These are phyloP conservation scores for Loripinus fragilis DNA, from an alignment of 2,888 invertebrate genomes.

Conservation along the genomic window DNA sequence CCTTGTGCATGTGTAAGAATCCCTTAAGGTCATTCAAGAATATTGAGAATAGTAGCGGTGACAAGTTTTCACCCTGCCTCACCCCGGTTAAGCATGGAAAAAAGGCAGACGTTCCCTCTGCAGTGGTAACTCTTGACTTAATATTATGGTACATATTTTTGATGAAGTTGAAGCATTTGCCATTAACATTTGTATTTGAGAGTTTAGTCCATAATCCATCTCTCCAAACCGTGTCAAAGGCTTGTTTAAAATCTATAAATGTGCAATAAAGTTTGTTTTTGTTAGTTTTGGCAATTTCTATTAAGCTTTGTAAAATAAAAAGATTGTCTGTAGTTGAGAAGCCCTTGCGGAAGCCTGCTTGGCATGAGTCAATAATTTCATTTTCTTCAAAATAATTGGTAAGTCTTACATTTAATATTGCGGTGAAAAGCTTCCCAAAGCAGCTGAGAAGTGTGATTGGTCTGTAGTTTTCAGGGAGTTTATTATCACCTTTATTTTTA, in stretches of 20 bases:
- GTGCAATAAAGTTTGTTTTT: constrained; percentile 21
- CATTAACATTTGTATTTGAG: neutral
- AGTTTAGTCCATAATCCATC: constrained; percentile 17
- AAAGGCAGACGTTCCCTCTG: neutral
- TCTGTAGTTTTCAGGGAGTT: constrained; percentile 14
- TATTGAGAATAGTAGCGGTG: neutral
- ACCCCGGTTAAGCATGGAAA: constrained; percentile 19
- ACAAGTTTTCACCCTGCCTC: constrained; percentile 26
- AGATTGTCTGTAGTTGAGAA: constrained; percentile 1
- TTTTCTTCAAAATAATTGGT: constrained; percentile 3
- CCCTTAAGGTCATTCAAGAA: constrained; percentile 15
- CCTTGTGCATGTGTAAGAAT: too few relatives aligned
- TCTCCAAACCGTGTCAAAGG: constrained; percentile 10
- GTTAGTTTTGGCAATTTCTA: constrained; percentile 3
- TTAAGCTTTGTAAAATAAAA: constrained; percentile 20
- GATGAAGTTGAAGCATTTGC: constrained; percentile 22
- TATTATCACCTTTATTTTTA: constrained; percentile 24
- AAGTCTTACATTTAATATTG: constrained; percentile 6
- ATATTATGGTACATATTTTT: neutral
- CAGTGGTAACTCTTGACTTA: neutral
- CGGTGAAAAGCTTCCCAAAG: constrained; percentile 21
- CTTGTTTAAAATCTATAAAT: constrained; percentile 23
- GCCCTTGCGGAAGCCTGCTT: neutral
- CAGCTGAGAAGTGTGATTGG: constrained; percentile 10
- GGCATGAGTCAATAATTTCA: neutral